Evolutionary conservation across 2,113 vertebrate genomes (phyloP).

Genomic region (Tetrao urogallus): DNA sequence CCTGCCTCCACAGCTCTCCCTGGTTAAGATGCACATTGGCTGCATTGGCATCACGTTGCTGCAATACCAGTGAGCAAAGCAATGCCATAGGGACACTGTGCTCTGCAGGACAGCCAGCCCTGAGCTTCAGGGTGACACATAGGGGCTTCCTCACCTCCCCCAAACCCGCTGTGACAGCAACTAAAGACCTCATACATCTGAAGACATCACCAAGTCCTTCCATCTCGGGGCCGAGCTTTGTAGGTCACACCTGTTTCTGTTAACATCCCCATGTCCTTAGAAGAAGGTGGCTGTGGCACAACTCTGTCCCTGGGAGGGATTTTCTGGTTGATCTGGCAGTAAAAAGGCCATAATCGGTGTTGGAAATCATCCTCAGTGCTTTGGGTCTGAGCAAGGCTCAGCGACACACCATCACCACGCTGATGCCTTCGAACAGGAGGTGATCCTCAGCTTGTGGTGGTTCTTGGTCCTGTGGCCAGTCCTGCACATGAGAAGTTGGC

Average conservation of each 20-base stretch:
- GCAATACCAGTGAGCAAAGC: background rate
- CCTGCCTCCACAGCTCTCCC: background rate
- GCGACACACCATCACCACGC: accelerated
- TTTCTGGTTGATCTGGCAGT: background rate
- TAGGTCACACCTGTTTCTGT: background rate
- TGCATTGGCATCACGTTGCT: background rate
- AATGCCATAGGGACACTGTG: accelerated
- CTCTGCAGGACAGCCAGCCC: background rate
- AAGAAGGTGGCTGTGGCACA: background rate
- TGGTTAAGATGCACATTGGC: background rate
- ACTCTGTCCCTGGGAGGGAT: background rate
- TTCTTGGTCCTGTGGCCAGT: accelerated
- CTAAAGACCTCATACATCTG: accelerated
- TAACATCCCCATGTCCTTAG: accelerated
- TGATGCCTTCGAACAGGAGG: background rate
- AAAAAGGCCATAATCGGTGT: background rate
- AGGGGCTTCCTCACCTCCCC: background rate
- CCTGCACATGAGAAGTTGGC: background rate
- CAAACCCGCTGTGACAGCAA: accelerated
- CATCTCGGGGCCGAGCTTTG: background rate
- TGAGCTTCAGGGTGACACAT: too few species aligned
- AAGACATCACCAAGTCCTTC: background rate
- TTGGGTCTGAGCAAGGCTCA: background rate
- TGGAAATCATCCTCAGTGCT: background rate
- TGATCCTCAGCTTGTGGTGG: accelerated